Evolutionary conservation across 2,888 invertebrate genomes (phyloP).

Genomic region (Trissoscelio sp.): DNA sequence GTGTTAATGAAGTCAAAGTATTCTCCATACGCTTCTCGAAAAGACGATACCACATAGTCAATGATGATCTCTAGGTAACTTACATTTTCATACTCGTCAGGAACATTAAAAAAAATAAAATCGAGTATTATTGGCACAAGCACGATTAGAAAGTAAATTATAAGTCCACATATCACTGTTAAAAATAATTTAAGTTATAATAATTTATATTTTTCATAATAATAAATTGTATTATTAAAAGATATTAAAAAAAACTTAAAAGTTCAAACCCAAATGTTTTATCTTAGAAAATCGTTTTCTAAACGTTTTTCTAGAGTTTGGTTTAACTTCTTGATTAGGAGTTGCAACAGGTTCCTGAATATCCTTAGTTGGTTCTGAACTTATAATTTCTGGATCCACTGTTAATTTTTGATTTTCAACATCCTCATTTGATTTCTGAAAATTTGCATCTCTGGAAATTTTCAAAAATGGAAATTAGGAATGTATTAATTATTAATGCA

Average conservation of each 20-base stretch:
- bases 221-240: neutral
- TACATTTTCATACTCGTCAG: constrained; percentile 72
- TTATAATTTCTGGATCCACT: neutral
- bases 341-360: neutral
- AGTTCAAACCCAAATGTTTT: constrained; percentile 13
- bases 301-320: constrained; percentile 13
- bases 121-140: constrained; percentile 77
- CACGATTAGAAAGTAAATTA: constrained; percentile 75
- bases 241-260: neutral
- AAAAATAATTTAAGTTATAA: constrained; percentile 20
- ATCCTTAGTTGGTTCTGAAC: neutral
- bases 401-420: too few species aligned
- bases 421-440: too few species aligned
- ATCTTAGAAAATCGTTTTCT: constrained; percentile 15
- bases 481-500: too few species aligned
- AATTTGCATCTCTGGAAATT: neutral
- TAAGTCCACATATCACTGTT: constrained; percentile 76
- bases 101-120: constrained; percentile 76
- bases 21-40: constrained; percentile 77
- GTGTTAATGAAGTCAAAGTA: constrained; percentile 73
- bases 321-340: neutral
- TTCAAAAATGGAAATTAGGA: too few species aligned
- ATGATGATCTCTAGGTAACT: constrained; percentile 75
- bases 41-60: constrained; percentile 77
- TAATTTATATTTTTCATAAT: neutral